Conservation (phyloP, 2,113 vertebrate species). For the Cyanoramphus novaezelandiae region DNA sequence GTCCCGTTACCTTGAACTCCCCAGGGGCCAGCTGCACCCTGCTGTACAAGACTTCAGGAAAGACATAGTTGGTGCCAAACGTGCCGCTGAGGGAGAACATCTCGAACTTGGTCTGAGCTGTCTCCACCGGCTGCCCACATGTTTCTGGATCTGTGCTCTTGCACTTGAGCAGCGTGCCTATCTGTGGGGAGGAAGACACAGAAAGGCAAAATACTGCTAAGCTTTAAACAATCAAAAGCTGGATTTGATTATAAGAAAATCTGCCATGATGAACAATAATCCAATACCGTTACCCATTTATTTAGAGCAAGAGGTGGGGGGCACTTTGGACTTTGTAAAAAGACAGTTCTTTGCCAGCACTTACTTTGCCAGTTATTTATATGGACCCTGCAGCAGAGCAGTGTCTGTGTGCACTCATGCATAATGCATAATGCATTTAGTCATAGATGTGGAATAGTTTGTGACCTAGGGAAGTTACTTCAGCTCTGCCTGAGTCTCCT, state of each 20-base stretch:
- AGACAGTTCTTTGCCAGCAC: not conserved
- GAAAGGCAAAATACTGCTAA: not conserved
- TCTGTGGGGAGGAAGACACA: not conserved
- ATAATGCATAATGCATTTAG: not conserved
- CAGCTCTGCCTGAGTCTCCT: not conserved
- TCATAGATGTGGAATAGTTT: not conserved
- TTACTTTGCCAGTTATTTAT: not conserved
- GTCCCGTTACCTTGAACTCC: conserved; percentile 68
- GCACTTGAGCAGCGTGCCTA: conserved; percentile 75
- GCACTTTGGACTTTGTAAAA: not conserved
- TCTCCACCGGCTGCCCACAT: conserved; percentile 52
- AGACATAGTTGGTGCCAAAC: conserved; percentile 67
- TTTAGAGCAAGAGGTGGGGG: not conserved
- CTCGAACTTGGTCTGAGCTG: conserved; percentile 66
- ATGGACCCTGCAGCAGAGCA: not conserved
- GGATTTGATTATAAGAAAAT: not conserved
- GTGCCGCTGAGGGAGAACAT: conserved; percentile 76
- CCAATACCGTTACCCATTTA: not conserved
- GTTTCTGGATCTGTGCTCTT: not conserved
- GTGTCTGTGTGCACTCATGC: not conserved
- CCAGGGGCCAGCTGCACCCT: conserved; percentile 60
- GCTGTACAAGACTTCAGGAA: conserved; percentile 77
- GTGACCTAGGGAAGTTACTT: not conserved
- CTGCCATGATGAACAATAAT: not conserved
- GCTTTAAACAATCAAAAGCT: not conserved